Base-by-base conservation (phyloP, 2,113 vertebrate genomes). In the Nerophis ophidion region DNA sequence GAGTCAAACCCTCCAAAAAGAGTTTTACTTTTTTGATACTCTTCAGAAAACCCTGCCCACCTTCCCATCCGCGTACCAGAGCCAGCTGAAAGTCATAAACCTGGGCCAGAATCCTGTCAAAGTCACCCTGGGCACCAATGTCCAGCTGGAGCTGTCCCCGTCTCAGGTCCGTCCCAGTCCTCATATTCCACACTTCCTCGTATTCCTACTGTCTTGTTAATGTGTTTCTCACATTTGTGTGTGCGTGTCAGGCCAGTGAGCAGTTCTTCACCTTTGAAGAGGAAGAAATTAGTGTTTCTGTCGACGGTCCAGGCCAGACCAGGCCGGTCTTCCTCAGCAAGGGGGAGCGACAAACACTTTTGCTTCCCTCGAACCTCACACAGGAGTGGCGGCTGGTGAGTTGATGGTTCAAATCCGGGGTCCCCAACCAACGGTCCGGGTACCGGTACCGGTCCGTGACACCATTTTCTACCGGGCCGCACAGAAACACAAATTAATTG, bases 11-110 rank as follows among this genome's bases (percentile, higher is more conserved):
- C 26, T 26, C 19, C 19, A 26, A 26, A 26, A 26, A 26, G 19
- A 2, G 19, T 26, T 26, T 1, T 26, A 26, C 26, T 50, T 33
- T 56, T 73, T 16, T 7, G 7, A 15, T 16, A 0, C 9, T 68
- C 75, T 74, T 51, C 77, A 98, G 96, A 92, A 92, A 90, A 94
- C 92, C 11, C 72, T 93, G 47, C 95, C 95, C 12, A 77, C 65
- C 48, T 97, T 97, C 70, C 94, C 95, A 49, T 60, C 71, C 6
- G 65, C 62, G 57, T 79, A 71, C 0, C 70, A 86, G 91, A 79
- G 36, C 57, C 95, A 98, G 85, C 7, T 99, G n/a, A 93, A 90
- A 76, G 48, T 94, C 65, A 48, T 97, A 42, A 99, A 98, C 79
- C 77, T 93, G 60, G 91, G 79, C 19, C 50, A 0, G 11, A 57